Conservation (phyloP, 2,113 vertebrate genomes). For the Oenanthe oenanthe region DNA sequence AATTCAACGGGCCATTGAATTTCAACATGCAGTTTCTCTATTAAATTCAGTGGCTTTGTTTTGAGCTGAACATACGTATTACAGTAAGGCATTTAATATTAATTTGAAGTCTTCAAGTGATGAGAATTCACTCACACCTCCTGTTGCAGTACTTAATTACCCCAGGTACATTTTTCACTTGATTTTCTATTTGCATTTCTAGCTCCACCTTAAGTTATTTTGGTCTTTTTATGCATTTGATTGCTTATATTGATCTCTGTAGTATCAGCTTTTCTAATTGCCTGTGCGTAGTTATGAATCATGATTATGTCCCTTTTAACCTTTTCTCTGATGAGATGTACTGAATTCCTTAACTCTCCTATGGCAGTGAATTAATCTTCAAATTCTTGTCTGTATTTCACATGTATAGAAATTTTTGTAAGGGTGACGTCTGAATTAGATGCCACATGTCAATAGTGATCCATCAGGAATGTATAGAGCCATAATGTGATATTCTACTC, state of each 20-base stretch:
- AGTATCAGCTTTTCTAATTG: slow-evolving; percentile 62
- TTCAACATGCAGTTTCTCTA: neutral
- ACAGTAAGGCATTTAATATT: slow-evolving; percentile 46
- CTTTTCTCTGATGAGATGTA: slow-evolving; percentile 52
- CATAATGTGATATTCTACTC: neutral
- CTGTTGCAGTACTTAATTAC: slow-evolving; percentile 57
- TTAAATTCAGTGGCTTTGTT: slow-evolving; percentile 50
- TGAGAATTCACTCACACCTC: slow-evolving; percentile 26
- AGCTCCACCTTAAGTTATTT: slow-evolving; percentile 57
- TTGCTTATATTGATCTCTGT: slow-evolving; percentile 59
- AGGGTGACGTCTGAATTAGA: slow-evolving; percentile 11
- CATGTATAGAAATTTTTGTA: neutral
- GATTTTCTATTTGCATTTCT: slow-evolving; percentile 64
- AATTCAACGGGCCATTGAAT: slow-evolving; percentile 34
- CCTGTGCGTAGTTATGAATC: slow-evolving; percentile 39
- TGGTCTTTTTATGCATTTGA: slow-evolving; percentile 46
- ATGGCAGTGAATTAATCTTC: slow-evolving; percentile 24
- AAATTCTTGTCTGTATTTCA: neutral
- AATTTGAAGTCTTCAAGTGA: slow-evolving; percentile 44
- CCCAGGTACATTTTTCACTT: slow-evolving; percentile 34
- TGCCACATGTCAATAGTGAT: neutral
- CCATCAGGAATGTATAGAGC: neutral
- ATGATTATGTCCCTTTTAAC: slow-evolving; percentile 61
- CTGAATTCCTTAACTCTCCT: slow-evolving; percentile 58
- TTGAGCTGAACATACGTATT: slow-evolving; percentile 31